Conservation (phyloP, 2,797 vertebrate genomes). For the Rachycentron canadum region DNA sequence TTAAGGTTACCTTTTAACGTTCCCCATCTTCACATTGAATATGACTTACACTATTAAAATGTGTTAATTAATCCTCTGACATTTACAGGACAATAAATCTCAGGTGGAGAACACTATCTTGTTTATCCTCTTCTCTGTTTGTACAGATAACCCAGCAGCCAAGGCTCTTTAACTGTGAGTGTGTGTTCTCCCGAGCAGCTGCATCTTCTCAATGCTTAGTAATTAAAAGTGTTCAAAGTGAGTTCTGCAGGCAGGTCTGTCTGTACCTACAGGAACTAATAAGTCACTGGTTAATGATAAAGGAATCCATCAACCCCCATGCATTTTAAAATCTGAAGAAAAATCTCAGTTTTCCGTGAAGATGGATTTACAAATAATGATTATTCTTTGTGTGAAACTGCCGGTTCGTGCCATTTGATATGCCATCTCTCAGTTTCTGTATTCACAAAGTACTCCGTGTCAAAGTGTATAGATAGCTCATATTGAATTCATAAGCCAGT, state of each 20-base stretch:
- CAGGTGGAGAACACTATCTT: conserved; percentile 9
- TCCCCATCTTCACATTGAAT: conserved; percentile 3
- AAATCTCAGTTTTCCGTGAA: conserved; percentile 38
- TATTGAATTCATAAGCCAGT: conserved; percentile 70
- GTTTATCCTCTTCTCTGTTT: conserved; percentile 39
- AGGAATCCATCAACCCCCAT: conserved; percentile 6
- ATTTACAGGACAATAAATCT: conserved; percentile 56
- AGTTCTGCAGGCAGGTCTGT: conserved; percentile 28
- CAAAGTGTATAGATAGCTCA: conserved; percentile 58
- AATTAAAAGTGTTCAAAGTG: conserved; percentile 35
- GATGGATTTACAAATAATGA: conserved; percentile 33
- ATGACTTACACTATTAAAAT: conserved; percentile 37
- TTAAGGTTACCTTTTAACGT: conserved; percentile 6
- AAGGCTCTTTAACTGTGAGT: not conserved
- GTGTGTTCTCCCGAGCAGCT: conserved; percentile 10
- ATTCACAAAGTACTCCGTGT: conserved; percentile 55
- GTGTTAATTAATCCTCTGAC: conserved; percentile 54
- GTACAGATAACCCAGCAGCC: conserved; percentile 18
- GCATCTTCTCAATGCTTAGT: not conserved
- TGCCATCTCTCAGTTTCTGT: conserved; percentile 29
- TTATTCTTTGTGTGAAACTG: conserved; percentile 38
- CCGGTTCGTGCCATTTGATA: conserved; percentile 40
- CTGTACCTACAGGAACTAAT: conserved; percentile 9
- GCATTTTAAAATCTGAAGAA: conserved; percentile 17
- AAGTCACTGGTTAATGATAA: conserved; percentile 23